phyloP scores from a whole-genome alignment of 2,113 vertebrate species.

The Vimba vimba region DNA sequence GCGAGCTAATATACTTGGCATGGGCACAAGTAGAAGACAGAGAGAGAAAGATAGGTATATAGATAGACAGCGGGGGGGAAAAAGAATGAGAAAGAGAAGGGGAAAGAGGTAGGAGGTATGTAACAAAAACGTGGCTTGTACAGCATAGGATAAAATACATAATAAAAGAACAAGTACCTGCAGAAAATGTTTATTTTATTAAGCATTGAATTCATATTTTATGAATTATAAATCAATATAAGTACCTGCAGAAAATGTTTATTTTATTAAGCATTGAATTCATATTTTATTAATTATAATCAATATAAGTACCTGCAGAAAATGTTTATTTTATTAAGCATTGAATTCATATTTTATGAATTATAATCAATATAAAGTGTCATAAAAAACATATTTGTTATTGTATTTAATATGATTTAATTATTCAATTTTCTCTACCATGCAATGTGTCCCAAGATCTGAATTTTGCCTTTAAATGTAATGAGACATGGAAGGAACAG shows the following conservation, averaged over 20 bases:
- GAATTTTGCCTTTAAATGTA: not conserved
- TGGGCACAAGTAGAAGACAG: constrained; percentile 46
- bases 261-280: not conserved
- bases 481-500: not conserved
- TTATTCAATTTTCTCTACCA: not conserved
- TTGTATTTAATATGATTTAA: not conserved
- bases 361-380: not conserved
- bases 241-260: too few species aligned
- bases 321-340: not conserved
- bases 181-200: not conserved
- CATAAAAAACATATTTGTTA: not conserved
- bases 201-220: not conserved
- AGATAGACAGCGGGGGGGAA: not conserved
- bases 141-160: not conserved
- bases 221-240: too few species aligned
- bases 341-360: not conserved
- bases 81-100: not conserved
- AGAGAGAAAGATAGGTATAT: constrained; percentile 34
- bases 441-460: not conserved
- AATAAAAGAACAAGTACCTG: not conserved
- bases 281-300: not conserved
- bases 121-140: not conserved
- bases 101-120: too few species aligned
- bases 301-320: too few species aligned
- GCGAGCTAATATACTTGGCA: constrained; percentile 56